A percentile compares a stretch with the other conserved stretches of the same genome.
phyloP scores from a whole-genome alignment of 2,888 invertebrate species.

The Drosophila mimetica region DNA sequence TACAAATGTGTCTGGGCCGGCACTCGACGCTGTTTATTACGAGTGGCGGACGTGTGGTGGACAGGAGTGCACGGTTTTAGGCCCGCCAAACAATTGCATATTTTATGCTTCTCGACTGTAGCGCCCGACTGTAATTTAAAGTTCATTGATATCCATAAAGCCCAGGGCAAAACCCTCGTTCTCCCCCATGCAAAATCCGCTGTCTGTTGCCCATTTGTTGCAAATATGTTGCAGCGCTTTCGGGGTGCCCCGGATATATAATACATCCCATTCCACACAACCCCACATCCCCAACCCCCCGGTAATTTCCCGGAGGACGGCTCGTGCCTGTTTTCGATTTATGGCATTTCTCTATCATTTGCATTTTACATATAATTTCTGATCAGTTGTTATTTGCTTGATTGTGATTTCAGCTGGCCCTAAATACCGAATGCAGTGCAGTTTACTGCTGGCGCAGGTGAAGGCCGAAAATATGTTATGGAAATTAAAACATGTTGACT shows the following conservation, averaged over 20 bases:
- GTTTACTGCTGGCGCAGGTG: not conserved
- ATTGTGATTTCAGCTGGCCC: constrained; percentile 56
- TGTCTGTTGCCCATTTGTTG: constrained; percentile 56
- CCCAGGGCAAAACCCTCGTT: constrained; percentile 43
- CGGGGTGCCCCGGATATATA: constrained; percentile 25
- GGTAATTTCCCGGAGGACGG: constrained; percentile 8
- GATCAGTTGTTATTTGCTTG: constrained; percentile 46
- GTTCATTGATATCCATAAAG: constrained; percentile 79
- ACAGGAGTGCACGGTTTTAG: constrained; percentile 55
- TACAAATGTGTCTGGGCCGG: constrained; percentile 70
- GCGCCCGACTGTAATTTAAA: constrained; percentile 68
- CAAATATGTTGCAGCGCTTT: constrained; percentile 63
- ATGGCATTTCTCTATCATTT: constrained; percentile 66
- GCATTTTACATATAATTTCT: constrained; percentile 70
- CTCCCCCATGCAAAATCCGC: constrained; percentile 57
- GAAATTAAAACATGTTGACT: constrained; percentile 33
- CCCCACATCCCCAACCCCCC: no score
- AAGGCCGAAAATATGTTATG: constrained; percentile 9
- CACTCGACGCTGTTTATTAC: constrained; percentile 61
- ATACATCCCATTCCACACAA: constrained; percentile 24
- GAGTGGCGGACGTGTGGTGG: not conserved
- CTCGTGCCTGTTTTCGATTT: constrained; percentile 45
- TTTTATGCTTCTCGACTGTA: constrained; percentile 60
- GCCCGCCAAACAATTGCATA: constrained; percentile 62
- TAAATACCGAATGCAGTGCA: constrained; percentile 7